These are phyloP conservation scores for Lutraria rhynchaena DNA, from an alignment of 1,140 invertebrate genomes.

Conservation along the genomic window DNA sequence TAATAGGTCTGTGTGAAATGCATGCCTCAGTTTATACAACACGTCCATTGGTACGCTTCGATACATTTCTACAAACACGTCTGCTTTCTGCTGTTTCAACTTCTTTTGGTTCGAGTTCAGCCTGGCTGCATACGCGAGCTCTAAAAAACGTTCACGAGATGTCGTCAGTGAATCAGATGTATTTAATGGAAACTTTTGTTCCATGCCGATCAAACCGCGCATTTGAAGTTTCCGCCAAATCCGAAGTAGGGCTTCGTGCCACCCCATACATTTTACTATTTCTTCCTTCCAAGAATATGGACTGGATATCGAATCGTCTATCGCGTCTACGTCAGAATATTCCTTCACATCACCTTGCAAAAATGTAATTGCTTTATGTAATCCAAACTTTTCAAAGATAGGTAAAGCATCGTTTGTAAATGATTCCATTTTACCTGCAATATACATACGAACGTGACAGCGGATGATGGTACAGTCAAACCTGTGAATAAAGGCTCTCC, in stretches of 20 bases:
- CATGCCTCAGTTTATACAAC: not conserved
- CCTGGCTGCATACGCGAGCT: not conserved
- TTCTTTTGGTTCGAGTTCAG: not conserved
- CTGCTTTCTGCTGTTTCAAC: constrained; percentile 21
- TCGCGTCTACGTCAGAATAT: constrained; percentile 1
- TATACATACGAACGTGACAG: too few species aligned
- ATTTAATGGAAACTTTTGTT: constrained; percentile 18
- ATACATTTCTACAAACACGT: constrained; percentile 27
- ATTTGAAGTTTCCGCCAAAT: constrained; percentile 50
- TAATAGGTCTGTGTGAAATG: constrained; percentile 16
- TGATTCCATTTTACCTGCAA: constrained; percentile 50
- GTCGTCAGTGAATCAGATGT: not conserved
- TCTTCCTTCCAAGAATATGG: constrained; percentile 23
- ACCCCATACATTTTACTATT: constrained; percentile 24
- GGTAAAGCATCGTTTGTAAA: constrained; percentile 10
- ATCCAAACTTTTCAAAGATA: constrained; percentile 9
- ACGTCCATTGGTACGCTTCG: not conserved
- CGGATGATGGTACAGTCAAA: too few species aligned
- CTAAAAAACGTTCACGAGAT: constrained; percentile 1
- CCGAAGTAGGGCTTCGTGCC: constrained; percentile 11
- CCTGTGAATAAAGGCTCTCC: too few species aligned
- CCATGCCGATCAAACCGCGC: constrained; percentile 20
- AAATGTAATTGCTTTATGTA: not conserved
- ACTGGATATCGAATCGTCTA: constrained; percentile 23
- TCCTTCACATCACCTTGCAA: not conserved